A percentile compares a stretch with the other conserved stretches of the same genome.
Evolutionary conservation across 1,140 invertebrate species (phyloP).

Genomic region (Phymastichus coffea): DNA sequence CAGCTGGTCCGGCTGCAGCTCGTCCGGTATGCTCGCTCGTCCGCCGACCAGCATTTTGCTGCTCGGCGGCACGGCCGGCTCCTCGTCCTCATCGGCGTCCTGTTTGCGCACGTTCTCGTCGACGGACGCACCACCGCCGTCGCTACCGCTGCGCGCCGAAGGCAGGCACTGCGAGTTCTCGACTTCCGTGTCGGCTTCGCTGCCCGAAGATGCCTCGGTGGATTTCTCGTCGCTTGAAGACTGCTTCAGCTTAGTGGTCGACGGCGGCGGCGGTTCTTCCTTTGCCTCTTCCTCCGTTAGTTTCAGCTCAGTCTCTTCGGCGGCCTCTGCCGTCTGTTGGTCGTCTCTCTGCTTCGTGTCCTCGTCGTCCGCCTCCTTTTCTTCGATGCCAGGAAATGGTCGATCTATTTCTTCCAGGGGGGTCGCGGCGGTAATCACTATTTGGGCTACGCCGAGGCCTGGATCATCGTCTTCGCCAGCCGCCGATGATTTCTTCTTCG

Average conservation of each 20-base stretch:
- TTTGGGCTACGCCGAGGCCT: slow-evolving; percentile 77
- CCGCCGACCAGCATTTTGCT: slow-evolving; percentile 67
- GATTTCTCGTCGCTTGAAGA: slow-evolving; percentile 37
- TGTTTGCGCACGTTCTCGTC: slow-evolving; percentile 67
- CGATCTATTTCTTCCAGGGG: slow-evolving; percentile 81
- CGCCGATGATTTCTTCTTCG: slow-evolving; percentile 30
- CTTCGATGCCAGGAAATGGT: slow-evolving; percentile 60
- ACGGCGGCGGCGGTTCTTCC: slow-evolving; percentile 10
- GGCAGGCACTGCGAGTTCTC: slow-evolving; percentile 61
- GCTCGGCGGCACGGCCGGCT: slow-evolving; percentile 40
- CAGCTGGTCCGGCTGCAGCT: slow-evolving; percentile 80
- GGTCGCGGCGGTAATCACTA: slow-evolving; percentile 85
- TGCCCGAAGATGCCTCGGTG: slow-evolving; percentile 58
- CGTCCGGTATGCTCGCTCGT: slow-evolving; percentile 78
- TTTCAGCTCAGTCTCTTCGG: slow-evolving; percentile 22
- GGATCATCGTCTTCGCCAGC: slow-evolving; percentile 39
- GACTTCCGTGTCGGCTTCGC: slow-evolving; percentile 61
- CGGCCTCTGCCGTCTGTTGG: slow-evolving; percentile 29
- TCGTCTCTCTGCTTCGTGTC: slow-evolving; percentile 9
- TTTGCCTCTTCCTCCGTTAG: slow-evolving; percentile 38
- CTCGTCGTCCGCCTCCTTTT: slow-evolving; percentile 35
- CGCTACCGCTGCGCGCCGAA: slow-evolving; percentile 15
- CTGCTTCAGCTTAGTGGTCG: neutral
- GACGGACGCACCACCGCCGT: slow-evolving; percentile 52
- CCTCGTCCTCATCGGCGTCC: slow-evolving; percentile 52